Evolutionary conservation across 2,888 invertebrate species (phyloP).

Genomic region (Hypercompe scribonia): DNA sequence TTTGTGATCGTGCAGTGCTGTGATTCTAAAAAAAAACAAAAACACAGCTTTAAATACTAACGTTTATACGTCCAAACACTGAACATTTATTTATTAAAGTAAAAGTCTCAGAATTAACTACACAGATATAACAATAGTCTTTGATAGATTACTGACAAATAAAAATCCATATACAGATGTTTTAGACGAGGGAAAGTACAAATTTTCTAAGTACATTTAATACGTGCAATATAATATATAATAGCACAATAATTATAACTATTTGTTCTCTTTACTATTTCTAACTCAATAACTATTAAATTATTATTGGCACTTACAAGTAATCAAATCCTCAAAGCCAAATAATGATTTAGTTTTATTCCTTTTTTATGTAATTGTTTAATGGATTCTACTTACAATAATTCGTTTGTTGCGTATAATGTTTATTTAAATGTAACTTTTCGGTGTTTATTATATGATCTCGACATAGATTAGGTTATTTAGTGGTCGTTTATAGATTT

Average conservation of each 20-base stretch:
- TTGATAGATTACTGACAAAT: background rate
- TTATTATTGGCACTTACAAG: background rate
- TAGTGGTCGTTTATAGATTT: too few relatives aligned
- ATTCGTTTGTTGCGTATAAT: background rate
- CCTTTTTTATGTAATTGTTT: background rate
- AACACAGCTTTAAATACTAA: too few relatives aligned
- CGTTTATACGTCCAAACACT: too few relatives aligned
- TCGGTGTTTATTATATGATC: background rate
- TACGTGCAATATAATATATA: background rate
- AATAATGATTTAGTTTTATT: background rate
- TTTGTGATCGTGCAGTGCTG: too few relatives aligned
- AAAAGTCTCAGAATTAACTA: background rate
- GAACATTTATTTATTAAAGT: too few relatives aligned
- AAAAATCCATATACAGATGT: background rate
- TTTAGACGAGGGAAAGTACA: background rate
- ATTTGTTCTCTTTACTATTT: background rate
- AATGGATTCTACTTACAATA: background rate
- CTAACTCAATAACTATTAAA: background rate
- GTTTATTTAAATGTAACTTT: background rate
- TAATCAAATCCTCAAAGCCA: background rate
- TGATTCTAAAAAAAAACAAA: too few relatives aligned
- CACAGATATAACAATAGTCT: background rate
- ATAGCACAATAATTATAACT: background rate
- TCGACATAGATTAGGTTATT: background rate
- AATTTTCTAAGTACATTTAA: background rate